These are phyloP conservation scores for Zaprionus ornatus DNA, from an alignment of 1,140 invertebrate genomes.

Conservation along the genomic window DNA sequence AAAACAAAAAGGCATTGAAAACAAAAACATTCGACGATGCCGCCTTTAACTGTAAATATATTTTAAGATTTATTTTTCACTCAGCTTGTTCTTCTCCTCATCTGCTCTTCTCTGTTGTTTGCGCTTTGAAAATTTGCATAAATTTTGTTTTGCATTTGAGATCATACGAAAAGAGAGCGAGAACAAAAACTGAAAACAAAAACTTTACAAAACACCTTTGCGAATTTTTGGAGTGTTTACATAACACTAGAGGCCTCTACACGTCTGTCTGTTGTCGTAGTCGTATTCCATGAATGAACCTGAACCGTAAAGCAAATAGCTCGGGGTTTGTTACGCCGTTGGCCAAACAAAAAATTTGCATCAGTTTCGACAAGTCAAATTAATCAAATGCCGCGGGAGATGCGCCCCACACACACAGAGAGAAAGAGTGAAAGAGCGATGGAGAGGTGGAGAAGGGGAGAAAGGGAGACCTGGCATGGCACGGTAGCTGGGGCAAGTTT, in stretches of 20 bases:
- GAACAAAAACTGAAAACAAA: conserved; percentile 5
- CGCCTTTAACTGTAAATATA: conserved; percentile 79
- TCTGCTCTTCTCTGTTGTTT: conserved; percentile 43
- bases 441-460: neutral
- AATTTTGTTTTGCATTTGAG: conserved; percentile 67
- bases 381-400: conserved; percentile 62
- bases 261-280: neutral
- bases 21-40: conserved; percentile 55
- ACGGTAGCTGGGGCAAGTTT: conserved; percentile 53
- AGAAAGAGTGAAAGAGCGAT: neutral
- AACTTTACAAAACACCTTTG: conserved; percentile 35
- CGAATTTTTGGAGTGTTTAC: conserved; percentile 74
- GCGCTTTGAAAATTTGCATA: conserved; percentile 70
- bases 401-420: neutral
- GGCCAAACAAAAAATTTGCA: conserved; percentile 59
- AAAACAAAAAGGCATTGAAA: conserved; percentile 28
- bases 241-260: conserved; percentile 64
- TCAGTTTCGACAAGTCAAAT: conserved; percentile 68
- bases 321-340: conserved; percentile 37
- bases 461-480: neutral
- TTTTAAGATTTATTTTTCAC: conserved; percentile 62
- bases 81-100: conserved; percentile 19
- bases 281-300: conserved; percentile 65
- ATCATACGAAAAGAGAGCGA: neutral
- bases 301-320: conserved; percentile 70